Conservation (phyloP, 2,888 invertebrate species). For the Mesoligia furuncula region DNA sequence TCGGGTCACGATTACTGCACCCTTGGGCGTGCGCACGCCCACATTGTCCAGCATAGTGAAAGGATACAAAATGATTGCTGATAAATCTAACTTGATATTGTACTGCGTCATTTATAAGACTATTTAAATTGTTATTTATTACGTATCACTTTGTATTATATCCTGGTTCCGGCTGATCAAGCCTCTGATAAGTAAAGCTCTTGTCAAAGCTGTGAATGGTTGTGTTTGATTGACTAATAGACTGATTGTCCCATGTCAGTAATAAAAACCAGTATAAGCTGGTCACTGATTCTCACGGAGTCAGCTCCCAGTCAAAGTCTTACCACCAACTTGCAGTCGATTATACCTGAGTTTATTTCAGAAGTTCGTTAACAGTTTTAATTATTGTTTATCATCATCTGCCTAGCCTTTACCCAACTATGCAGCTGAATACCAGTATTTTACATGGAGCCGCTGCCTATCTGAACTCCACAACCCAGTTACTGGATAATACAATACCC, state of each 20-base stretch:
- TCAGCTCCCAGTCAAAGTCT: not conserved
- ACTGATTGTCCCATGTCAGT: too few species aligned
- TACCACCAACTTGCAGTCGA: too few species aligned
- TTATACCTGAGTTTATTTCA: too few species aligned
- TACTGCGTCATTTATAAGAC: slow-evolving; percentile 43
- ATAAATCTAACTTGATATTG: slow-evolving; percentile 69
- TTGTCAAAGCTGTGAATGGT: not conserved
- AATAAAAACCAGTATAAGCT: too few species aligned
- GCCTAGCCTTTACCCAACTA: too few species aligned
- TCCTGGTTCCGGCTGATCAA: not conserved
- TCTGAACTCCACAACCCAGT: too few species aligned
- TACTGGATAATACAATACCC: too few species aligned
- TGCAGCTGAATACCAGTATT: too few species aligned
- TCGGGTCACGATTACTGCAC: slow-evolving; percentile 80
- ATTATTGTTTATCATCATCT: too few species aligned
- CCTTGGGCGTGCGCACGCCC: slow-evolving; percentile 75
- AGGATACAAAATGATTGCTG: slow-evolving; percentile 79
- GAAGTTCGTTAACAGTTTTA: too few species aligned
- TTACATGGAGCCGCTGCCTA: too few species aligned
- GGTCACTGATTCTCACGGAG: too few species aligned
- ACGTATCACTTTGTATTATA: not conserved
- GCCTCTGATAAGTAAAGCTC: not conserved
- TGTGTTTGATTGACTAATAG: not conserved
- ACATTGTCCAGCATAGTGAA: slow-evolving; percentile 75
- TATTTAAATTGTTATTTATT: slow-evolving; percentile 42